phyloP scores from a whole-genome alignment of 2,888 invertebrate species.

The Scotopteryx bipunctaria region DNA sequence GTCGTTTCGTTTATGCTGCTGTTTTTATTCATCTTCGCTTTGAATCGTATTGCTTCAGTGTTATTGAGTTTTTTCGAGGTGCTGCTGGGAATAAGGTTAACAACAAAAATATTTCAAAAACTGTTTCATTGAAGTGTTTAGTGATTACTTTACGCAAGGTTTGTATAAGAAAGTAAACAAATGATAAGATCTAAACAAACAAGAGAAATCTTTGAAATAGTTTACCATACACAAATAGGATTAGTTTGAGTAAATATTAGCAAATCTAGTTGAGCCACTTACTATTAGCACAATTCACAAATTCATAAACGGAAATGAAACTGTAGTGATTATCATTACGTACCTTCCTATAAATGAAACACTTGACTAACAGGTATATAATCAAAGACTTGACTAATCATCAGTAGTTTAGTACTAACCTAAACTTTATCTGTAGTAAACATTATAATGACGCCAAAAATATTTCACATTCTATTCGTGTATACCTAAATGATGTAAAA shows the following conservation, averaged over 20 bases:
- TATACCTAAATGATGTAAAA: too few relatives aligned
- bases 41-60: slow-evolving; percentile 11
- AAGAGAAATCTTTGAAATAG: slow-evolving; percentile 27
- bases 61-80: background rate
- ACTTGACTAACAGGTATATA: too few relatives aligned
- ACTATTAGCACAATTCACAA: slow-evolving; percentile 15
- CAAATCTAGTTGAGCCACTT: slow-evolving; percentile 18
- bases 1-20: slow-evolving; percentile 30
- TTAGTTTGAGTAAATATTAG: slow-evolving; percentile 26
- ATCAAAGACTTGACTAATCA: too few relatives aligned
- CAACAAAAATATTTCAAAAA: background rate
- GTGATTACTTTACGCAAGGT: slow-evolving; percentile 17
- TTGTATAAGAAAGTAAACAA: slow-evolving; percentile 20
- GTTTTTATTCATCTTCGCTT: slow-evolving; percentile 17
- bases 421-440: too few relatives aligned
- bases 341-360: too few relatives aligned
- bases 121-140: slow-evolving; percentile 3
- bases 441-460: too few relatives aligned
- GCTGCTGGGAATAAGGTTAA: background rate
- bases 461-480: too few relatives aligned
- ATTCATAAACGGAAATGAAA: too few relatives aligned
- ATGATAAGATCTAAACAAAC: slow-evolving; percentile 24
- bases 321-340: too few relatives aligned
- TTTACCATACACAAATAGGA: slow-evolving; percentile 23
- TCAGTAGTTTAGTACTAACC: too few relatives aligned